Percentiles rank a stretch among this genome's conserved stretches.
Evolutionary conservation across 1,140 invertebrate genomes (phyloP).

Genomic region (Dolichoris vasculosae): DNA sequence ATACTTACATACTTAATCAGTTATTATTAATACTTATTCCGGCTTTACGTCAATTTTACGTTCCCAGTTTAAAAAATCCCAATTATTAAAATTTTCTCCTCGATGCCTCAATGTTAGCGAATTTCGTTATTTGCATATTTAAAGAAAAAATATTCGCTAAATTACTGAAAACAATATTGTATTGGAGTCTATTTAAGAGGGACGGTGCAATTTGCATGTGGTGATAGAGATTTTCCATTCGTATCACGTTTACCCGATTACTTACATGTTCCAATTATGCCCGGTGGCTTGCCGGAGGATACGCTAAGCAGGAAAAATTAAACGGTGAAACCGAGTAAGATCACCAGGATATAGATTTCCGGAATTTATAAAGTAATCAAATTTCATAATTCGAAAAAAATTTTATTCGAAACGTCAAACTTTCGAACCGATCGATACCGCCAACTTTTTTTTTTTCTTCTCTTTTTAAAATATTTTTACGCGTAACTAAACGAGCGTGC

Average conservation of each 20-base stretch:
- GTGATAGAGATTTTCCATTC: constrained; percentile 23
- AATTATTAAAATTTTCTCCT: background rate
- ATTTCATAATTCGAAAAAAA: background rate
- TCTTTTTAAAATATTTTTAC: background rate
- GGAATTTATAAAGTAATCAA: background rate
- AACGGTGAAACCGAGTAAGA: background rate
- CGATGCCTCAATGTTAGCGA: background rate
- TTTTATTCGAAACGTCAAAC: background rate
- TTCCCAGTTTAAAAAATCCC: too few relatives aligned
- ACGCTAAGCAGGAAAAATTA: background rate
- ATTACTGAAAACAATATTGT: background rate
- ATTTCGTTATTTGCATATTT: too few relatives aligned
- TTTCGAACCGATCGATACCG: background rate
- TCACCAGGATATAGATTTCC: background rate
- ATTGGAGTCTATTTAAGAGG: background rate
- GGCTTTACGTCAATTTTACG: too few relatives aligned
- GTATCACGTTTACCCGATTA: constrained; percentile 30
- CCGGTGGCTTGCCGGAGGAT: constrained; percentile 2
- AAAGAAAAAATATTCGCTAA: background rate
- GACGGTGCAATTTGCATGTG: background rate
- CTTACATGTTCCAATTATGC: constrained; percentile 4
- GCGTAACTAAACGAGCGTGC: background rate
- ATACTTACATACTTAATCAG: too few relatives aligned
- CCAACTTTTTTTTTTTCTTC: too few relatives aligned
- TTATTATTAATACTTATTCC: too few relatives aligned